A percentile compares a stretch with the other conserved stretches of the same genome.
Evolutionary conservation across 2,797 vertebrate genomes (phyloP).

Genomic region (Melanotaenia trifasciata): DNA sequence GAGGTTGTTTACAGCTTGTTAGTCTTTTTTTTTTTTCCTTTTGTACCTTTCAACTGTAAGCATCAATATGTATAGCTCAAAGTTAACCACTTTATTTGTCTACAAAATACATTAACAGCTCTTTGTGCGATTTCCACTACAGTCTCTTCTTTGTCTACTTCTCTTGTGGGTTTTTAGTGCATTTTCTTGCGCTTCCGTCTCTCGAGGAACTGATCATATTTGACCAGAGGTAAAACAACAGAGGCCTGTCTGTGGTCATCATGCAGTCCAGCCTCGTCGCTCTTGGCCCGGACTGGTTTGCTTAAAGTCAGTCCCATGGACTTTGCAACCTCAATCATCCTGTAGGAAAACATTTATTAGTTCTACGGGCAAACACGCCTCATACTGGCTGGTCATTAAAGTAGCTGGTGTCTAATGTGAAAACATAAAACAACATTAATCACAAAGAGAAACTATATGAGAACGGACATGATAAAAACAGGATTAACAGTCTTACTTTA

Average conservation of each 20-base stretch:
- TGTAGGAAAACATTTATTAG: conserved; percentile 62
- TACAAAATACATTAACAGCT: conserved; percentile 59
- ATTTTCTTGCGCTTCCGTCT: conserved; percentile 86
- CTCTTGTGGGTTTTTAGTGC: conserved; percentile 48
- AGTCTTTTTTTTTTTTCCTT: conserved; percentile 49
- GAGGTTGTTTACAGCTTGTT: conserved; percentile 55
- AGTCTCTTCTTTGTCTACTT: background rate
- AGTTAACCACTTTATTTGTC: conserved; percentile 65
- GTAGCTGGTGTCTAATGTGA: background rate
- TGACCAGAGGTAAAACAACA: conserved; percentile 87
- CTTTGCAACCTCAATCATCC: conserved; percentile 91
- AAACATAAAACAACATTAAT: background rate
- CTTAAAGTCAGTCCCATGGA: conserved; percentile 89
- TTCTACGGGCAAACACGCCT: background rate
- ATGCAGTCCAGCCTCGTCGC: background rate
- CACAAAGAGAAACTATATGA: background rate
- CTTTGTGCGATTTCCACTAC: conserved; percentile 21
- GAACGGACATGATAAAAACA: background rate
- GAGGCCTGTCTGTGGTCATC: conserved; percentile 84
- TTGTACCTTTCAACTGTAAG: conserved; percentile 46
- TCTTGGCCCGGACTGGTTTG: conserved; percentile 65
- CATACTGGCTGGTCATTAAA: background rate
- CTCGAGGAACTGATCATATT: conserved; percentile 66
- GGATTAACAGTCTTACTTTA: background rate
- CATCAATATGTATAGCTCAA: conserved; percentile 27